Evolutionary conservation across 2,113 vertebrate genomes (phyloP), one percentile per base, ranked within the genome.

Genomic region (Leptobrachium leishanense): DNA sequence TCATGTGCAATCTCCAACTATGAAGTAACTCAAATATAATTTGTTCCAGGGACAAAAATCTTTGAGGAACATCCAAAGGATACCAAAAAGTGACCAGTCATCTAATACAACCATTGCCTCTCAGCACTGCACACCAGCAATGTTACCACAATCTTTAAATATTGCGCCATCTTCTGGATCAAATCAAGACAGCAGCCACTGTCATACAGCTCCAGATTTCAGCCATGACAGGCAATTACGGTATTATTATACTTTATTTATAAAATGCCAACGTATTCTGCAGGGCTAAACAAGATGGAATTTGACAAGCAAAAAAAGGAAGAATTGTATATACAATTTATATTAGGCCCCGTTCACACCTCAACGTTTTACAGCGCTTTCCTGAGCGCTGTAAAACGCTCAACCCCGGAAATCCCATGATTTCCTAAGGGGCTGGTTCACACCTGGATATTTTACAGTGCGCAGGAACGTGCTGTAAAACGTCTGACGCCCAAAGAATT

Each of bases 181-280:
- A 71, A 12, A 84, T 31, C 87, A 85, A 81, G 86, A 86, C 0
- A 71, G 74, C 83, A 84, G 74, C 70, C 88, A 78, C 54, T 81
- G 85, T 83, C 88, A 84, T n/a, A 72, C 83, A 44, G 82, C 79
- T 73, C 71, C 87, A 0, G 89, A 88, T 84, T 92, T 91, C 77
- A 83, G 88, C 86, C 91, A 92, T 0, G 92, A 93, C 70, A 88
- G 87, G 81, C 92, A 94, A 84, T 87, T 93, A 83, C 90, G 92
- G 92, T 93, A 84, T 31, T 31, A 31, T 31, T 31, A 31, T 31
- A 31, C 20, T 31, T 31, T 31, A 31, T 31, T 31, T 31, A 31
- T 31, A 31, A 31, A 31, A 31, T 31, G 20, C 20, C 20, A 31
- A 31, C 20, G 20, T 31, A 31, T 31, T 31, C 20, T 31, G 20